These are phyloP conservation scores for Melanchra persicariae DNA, from an alignment of 2,888 invertebrate species.

Conservation along the genomic window DNA sequence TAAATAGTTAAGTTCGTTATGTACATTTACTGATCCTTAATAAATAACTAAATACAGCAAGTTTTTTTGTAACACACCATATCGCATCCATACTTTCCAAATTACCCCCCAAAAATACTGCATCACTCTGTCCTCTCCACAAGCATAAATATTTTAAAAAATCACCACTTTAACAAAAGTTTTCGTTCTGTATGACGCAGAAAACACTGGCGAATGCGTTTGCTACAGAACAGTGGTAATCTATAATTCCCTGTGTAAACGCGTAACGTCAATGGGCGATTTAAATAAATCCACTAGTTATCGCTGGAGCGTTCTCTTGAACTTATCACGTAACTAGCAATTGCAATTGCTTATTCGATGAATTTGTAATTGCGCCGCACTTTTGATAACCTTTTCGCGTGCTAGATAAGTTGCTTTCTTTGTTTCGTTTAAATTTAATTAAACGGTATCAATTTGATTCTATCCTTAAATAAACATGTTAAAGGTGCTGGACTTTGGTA, in stretches of 20 bases:
- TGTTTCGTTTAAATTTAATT: neutral
- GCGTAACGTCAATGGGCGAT: conserved; percentile 68
- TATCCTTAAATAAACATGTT: neutral
- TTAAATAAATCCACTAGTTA: conserved; percentile 77
- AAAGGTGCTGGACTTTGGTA: neutral
- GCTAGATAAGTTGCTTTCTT: conserved; percentile 3
- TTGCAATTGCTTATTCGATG: conserved; percentile 11
- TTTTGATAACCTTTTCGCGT: conserved; percentile 24
- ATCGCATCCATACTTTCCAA: neutral
- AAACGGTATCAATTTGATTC: neutral
- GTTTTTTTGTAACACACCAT: neutral
- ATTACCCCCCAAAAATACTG: neutral
- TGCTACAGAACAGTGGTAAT: conserved; percentile 64
- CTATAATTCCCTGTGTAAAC: conserved; percentile 69
- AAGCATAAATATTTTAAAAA: conserved; percentile 22
- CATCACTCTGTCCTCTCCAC: conserved; percentile 7
- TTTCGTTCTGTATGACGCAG: conserved; percentile 52
- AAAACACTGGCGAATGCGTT: conserved; percentile 41
- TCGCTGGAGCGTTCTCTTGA: conserved; percentile 58
- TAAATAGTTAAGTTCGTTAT: too few relatives aligned
- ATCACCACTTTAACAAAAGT: conserved; percentile 35
- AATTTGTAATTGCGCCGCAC: neutral
- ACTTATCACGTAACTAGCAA: conserved; percentile 37
- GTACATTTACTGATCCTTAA: too few relatives aligned
- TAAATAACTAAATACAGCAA: too few relatives aligned